Evolutionary conservation across 2,113 vertebrate genomes (phyloP), one percentile per base, ranked within the genome.

Genomic region (Pica pica): DNA sequence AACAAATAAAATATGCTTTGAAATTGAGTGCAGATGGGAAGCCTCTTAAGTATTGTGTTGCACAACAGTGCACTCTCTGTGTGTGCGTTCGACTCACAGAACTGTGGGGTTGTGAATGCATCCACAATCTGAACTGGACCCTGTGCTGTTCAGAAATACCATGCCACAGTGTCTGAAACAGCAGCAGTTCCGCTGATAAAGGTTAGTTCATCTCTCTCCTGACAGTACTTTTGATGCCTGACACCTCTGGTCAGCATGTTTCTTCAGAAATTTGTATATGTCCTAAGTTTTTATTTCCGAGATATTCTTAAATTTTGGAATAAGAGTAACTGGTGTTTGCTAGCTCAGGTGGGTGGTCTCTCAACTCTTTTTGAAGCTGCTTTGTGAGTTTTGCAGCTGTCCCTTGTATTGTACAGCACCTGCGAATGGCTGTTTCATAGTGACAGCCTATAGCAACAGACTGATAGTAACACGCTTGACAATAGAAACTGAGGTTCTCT

Each of bases 1-100:
- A 97, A 94, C 83, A 74, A 96, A 83, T 96, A 95, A 97, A 97
- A 97, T 96, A 90, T 90, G 95, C 79, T 89, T 95, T 93, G 96
- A 90, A 96, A 97, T 96, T 68, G 75, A 94, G 88, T 77, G 87
- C 93, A 96, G 96, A 96, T 93, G 95, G 78, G 76, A 90, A 93
- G 52, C 46, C 17, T 75, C 61, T 57, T 92, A 93, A 97, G 75
- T 86, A 85, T 80, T 95, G 63, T 78, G 74, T 95, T 95, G 95
- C 94, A 94, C 95, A 96, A 91, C 93, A 93, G 88, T 22, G 44
- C 0, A 1, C n/a, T 75, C 68, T 83, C 27, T 49, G 53, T 42
- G 50, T 93, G 73, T 92, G 93, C 73, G 18, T 83, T 80, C 64
- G 22, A 59, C 71, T 91, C 35, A 6, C 79, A 70, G 37, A 90